phyloP scores from a whole-genome alignment of 2,888 invertebrate species.

The Rhogogaster chlorosoma region DNA sequence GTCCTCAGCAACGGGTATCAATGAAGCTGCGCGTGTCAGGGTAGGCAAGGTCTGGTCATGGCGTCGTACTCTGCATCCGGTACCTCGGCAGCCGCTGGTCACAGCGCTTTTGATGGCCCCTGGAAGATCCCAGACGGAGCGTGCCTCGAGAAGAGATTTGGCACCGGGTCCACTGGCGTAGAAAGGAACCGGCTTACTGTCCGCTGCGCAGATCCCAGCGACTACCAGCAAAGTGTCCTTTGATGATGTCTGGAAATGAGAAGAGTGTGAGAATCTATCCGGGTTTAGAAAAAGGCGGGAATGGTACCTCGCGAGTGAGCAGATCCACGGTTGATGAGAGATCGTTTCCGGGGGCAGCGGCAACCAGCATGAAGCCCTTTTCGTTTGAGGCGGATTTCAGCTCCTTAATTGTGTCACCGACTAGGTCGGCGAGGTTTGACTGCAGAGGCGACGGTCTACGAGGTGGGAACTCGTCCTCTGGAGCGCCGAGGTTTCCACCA shows the following conservation, averaged over 20 bases:
- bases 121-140: constrained; percentile 61
- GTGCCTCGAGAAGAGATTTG: constrained; percentile 55
- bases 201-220: constrained; percentile 49
- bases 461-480: constrained; percentile 53
- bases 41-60: constrained; percentile 45
- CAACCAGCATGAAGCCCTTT: constrained; percentile 66
- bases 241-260: constrained; percentile 45
- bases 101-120: constrained; percentile 56
- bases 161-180: constrained; percentile 65
- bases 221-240: constrained; percentile 65
- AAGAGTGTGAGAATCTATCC: background rate
- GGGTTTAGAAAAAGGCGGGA: background rate
- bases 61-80: constrained; percentile 54
- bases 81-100: constrained; percentile 53
- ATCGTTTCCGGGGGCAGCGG: constrained; percentile 57
- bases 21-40: background rate
- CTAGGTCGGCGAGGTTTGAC: constrained; percentile 57
- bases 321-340: constrained; percentile 57
- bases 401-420: constrained; percentile 61
- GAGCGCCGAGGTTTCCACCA: constrained; percentile 45
- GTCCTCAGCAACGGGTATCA: constrained; percentile 2
- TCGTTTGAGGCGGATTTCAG: constrained; percentile 60
- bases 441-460: constrained; percentile 50
- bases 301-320: constrained; percentile 62
- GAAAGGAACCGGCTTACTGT: constrained; percentile 58